These are phyloP conservation scores for Etheostoma nigrum DNA, from an alignment of 2,797 vertebrate species.

Conservation along the genomic window DNA sequence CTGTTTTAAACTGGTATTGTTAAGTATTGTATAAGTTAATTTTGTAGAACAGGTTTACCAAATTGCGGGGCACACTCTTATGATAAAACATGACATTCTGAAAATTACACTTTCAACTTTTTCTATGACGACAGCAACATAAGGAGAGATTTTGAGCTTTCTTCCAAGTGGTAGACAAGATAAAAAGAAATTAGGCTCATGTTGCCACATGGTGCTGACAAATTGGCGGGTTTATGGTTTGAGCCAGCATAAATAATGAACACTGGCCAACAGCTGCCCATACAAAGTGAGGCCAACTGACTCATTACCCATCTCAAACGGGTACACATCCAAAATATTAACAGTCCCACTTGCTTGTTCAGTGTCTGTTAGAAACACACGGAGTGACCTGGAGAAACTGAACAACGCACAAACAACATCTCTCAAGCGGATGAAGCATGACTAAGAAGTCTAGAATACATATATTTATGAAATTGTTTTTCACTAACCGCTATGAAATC, in stretches of 20 bases:
- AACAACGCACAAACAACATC: too few relatives aligned
- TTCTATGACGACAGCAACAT: not conserved
- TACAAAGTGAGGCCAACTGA: slow-evolving; percentile 42
- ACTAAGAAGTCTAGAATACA: not conserved
- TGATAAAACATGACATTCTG: not conserved
- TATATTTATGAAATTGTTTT: not conserved
- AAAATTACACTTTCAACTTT: not conserved
- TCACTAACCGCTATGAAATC: not conserved
- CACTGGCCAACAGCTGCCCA: slow-evolving; percentile 47
- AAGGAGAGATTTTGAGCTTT: not conserved
- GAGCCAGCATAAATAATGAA: slow-evolving; percentile 54
- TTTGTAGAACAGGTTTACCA: not conserved
- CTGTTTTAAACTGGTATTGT: not conserved
- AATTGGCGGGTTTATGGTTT: slow-evolving; percentile 36
- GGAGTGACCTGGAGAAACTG: not conserved
- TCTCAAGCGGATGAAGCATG: not conserved
- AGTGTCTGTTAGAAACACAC: not conserved
- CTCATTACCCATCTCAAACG: slow-evolving; percentile 41
- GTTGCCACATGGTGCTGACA: slow-evolving; percentile 55
- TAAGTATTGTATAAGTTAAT: not conserved
- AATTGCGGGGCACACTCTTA: not conserved
- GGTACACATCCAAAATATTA: slow-evolving; percentile 33
- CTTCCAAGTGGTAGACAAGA: slow-evolving; percentile 41
- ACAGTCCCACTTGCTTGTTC: slow-evolving; percentile 1
- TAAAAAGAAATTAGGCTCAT: slow-evolving; percentile 53